Conservation (phyloP, 1,140 invertebrate genomes). For the Medauroidea extradentata region DNA sequence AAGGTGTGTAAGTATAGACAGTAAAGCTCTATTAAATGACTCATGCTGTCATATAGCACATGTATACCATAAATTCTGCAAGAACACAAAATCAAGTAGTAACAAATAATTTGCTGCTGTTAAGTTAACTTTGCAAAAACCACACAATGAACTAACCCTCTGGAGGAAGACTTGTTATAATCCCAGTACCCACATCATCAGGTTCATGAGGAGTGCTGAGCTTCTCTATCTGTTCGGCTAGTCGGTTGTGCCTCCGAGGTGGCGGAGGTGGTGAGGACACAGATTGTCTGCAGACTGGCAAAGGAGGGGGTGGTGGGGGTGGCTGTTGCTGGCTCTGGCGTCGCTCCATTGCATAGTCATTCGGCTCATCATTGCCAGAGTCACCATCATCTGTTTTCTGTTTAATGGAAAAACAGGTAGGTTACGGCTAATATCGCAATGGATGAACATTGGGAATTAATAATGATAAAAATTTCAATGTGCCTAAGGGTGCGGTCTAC, state of each 20-base stretch:
- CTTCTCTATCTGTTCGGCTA: constrained; percentile 45
- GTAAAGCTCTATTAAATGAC: no score
- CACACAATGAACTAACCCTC: constrained; percentile 48
- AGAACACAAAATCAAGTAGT: no score
- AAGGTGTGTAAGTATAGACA: no score
- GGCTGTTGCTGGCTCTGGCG: constrained; percentile 34
- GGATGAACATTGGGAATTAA: no score
- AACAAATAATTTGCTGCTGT: no score
- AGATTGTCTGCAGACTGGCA: constrained; percentile 22
- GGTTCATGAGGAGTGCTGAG: constrained; percentile 43
- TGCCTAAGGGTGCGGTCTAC: no score
- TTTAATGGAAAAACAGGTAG: no score
- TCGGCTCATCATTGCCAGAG: constrained; percentile 91
- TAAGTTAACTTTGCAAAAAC: no score
- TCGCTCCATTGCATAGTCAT: constrained; percentile 53
- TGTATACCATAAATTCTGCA: no score
- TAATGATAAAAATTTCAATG: no score
- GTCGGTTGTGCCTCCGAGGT: constrained; percentile 30
- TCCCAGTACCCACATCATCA: constrained; percentile 40
- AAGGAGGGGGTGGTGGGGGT: constrained; percentile 27
- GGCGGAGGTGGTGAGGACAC: constrained; percentile 24
- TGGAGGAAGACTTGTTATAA: constrained; percentile 57
- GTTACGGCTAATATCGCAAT: no score
- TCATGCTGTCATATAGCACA: no score
- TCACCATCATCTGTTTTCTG: constrained; percentile 88